Percentiles rank a stretch among this genome's conserved stretches.
Evolutionary conservation across 2,888 invertebrate genomes (phyloP).

Genomic region (Phalera bucephala): DNA sequence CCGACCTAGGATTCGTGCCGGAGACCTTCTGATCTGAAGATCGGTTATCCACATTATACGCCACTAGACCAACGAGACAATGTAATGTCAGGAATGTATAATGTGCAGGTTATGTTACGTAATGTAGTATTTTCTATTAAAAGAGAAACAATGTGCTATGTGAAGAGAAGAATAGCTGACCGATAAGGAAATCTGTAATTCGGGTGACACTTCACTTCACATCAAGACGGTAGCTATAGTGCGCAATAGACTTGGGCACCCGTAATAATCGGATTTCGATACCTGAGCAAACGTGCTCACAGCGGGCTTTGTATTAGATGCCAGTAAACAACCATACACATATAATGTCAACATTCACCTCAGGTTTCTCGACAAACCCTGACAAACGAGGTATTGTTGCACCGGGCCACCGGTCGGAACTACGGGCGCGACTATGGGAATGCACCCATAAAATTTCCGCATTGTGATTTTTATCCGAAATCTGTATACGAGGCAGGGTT

Average conservation of each 20-base stretch:
- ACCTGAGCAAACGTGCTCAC: constrained; percentile 27
- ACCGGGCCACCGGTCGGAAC: constrained; percentile 33
- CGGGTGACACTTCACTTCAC: background rate
- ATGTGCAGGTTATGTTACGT: no score
- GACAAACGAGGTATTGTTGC: constrained; percentile 75
- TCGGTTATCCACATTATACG: no score
- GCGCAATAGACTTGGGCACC: constrained; percentile 7
- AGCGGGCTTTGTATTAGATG: constrained; percentile 29
- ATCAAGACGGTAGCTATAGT: background rate
- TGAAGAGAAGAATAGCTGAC: background rate
- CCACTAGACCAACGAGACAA: no score
- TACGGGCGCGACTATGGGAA: constrained; percentile 56
- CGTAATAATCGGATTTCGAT: constrained; percentile 25
- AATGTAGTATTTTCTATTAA: no score
- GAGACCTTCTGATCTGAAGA: no score
- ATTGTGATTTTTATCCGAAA: constrained; percentile 65
- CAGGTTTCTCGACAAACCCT: constrained; percentile 66
- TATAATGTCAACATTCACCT: constrained; percentile 46
- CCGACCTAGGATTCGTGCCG: no score
- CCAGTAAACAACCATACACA: constrained; percentile 36
- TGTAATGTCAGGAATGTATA: no score
- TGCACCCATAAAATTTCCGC: constrained; percentile 69
- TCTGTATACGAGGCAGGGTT: constrained; percentile 37
- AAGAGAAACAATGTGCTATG: no score
- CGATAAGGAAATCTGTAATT: background rate